These are phyloP conservation scores for Stigmatopora argus DNA, from an alignment of 2,113 vertebrate genomes.

Conservation along the genomic window DNA sequence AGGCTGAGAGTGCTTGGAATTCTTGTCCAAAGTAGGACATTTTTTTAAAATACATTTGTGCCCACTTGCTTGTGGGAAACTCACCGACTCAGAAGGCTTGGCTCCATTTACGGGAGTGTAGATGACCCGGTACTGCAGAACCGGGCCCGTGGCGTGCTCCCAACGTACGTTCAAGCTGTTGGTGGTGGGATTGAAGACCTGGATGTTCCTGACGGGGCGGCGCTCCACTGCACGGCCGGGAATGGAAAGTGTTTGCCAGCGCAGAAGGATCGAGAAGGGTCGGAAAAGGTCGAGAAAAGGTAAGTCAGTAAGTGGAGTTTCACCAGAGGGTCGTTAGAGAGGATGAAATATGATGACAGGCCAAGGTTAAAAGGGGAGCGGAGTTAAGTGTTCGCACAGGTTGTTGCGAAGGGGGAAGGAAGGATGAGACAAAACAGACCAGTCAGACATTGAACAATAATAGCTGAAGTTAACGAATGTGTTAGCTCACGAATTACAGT, in stretches of 20 bases:
- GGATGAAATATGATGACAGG: constrained; percentile 4
- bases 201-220: constrained; percentile 80
- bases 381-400: constrained; percentile 9
- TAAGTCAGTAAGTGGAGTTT: constrained; percentile 5
- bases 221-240: constrained; percentile 76
- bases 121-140: constrained; percentile 84
- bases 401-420: constrained; percentile 1
- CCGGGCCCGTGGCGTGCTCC: constrained; percentile 86
- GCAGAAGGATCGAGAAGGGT: constrained; percentile 1
- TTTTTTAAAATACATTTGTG: not conserved
- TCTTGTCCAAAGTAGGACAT: not conserved
- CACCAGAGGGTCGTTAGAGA: constrained; percentile 12
- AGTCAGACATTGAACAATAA: not conserved
- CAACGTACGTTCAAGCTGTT: constrained; percentile 91
- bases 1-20: constrained; percentile 11
- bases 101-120: constrained; percentile 78
- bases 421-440: constrained; percentile 5
- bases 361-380: constrained; percentile 9
- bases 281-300: not conserved
- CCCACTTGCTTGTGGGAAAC: constrained; percentile 50
- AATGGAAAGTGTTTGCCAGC: constrained; percentile 2
- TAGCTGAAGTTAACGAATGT: not conserved
- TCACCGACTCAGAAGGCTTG: constrained; percentile 84
- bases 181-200: constrained; percentile 87
- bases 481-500: too few relatives aligned